Percentiles rank a stretch among this genome's conserved stretches.
phyloP scores from a whole-genome alignment of 1,140 invertebrate species.

The Chelonus insularis region DNA sequence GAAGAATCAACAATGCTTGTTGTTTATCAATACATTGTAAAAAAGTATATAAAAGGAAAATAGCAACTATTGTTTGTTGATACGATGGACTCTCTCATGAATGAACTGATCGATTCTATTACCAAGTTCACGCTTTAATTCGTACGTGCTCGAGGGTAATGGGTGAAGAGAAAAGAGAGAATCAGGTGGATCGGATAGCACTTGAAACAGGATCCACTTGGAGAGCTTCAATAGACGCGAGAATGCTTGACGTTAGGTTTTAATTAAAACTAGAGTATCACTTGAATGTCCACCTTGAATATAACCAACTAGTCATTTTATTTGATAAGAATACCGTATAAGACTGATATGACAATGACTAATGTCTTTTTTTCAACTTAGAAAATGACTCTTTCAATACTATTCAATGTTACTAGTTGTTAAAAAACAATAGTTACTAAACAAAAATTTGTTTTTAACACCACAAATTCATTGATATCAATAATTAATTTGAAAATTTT shows the following conservation, averaged over 20 bases:
- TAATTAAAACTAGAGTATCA: neutral
- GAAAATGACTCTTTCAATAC: neutral
- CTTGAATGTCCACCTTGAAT: neutral
- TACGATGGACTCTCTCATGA: conserved; percentile 8
- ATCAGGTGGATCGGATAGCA: conserved; percentile 27
- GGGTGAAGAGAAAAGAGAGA: conserved; percentile 12
- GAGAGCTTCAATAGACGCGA: conserved; percentile 8
- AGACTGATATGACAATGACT: neutral
- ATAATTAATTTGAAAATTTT: too few relatives aligned
- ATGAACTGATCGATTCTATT: conserved; percentile 16
- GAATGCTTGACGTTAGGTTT: neutral
- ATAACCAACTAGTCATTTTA: neutral
- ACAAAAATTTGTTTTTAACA: too few relatives aligned
- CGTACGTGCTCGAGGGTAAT: conserved; percentile 17
- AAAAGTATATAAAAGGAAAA: neutral
- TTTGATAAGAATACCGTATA: neutral
- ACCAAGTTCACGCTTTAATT: conserved; percentile 11
- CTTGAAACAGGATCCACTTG: conserved; percentile 27
- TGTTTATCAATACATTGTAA: neutral
- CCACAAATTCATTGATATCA: too few relatives aligned
- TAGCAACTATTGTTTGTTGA: neutral
- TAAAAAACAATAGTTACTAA: too few relatives aligned
- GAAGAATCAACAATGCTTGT: neutral
- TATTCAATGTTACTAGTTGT: too few relatives aligned
- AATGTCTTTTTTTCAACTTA: neutral